Base-by-base conservation (phyloP, 2,888 invertebrate species). In the Eupithecia insigniata region DNA sequence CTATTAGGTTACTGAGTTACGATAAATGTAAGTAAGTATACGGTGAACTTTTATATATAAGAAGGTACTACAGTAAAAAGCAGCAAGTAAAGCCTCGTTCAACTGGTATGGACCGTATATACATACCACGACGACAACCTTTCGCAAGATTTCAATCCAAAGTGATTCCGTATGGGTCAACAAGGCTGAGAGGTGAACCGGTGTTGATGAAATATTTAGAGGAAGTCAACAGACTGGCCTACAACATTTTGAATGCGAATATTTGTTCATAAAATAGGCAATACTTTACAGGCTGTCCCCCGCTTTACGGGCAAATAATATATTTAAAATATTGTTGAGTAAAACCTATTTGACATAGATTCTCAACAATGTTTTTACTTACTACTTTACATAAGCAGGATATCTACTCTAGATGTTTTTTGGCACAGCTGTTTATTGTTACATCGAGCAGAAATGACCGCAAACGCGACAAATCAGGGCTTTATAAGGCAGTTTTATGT, bases 91-190 rank as follows among this genome's bases (percentile, higher is more conserved):
- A 32, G 61, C 12, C 61, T 30, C 30, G 16, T 62, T 18, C n/a
- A 62, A 62, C 32, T 62, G 32, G 61, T 62, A 32, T 34, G n/a
- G 32, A 34, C 30, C 61, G 34, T 32, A 62, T 28, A 55, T 26
- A 34, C 61, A 60, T 18, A 55, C 55, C 55, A 55, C 55, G 51
- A 26, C 55, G 55, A 72, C 70, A 70, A 72, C 70, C 73, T 78
- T 76, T 74, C 78, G 74, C 75, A 78, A 78, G 76, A 76, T 67
- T 71, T 72, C 70, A 72, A 46, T 71, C 70, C 70, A 72, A 46
- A 70, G 71, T 72, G 76, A 74, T 76, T 75, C 70, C 70, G 75
- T 72, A 75, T 74, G 74, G 71, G 76, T 76, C 76, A 77, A 74
- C 72, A 73, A 70, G 72, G 69, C 72, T 64, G 39, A 73, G 76